phyloP scores from a whole-genome alignment of 2,113 vertebrate species.

The Sprattus sprattus region DNA sequence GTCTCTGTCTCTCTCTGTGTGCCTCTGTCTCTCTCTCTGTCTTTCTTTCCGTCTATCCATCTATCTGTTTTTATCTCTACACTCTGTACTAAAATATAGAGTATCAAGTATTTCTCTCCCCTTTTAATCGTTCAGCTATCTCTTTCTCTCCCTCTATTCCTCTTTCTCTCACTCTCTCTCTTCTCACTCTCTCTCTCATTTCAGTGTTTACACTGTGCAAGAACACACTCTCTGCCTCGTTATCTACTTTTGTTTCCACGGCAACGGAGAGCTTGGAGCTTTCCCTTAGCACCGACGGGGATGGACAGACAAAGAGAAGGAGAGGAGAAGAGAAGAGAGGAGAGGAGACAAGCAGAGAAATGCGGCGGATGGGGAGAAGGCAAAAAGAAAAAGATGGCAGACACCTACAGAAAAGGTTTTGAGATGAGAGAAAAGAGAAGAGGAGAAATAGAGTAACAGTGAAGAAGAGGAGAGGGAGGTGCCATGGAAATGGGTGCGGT shows the following conservation, averaged over 20 bases:
- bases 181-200: background rate
- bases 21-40: background rate
- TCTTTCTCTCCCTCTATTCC: background rate
- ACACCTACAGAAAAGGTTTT: too few relatives aligned
- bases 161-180: constrained; percentile 6
- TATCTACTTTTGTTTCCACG: constrained; percentile 49
- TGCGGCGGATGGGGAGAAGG: background rate
- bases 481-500: background rate
- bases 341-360: background rate
- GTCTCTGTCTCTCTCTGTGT: too few relatives aligned
- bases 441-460: too few relatives aligned
- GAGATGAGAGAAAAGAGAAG: background rate
- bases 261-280: constrained; percentile 35
- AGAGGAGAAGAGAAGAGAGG: constrained; percentile 6
- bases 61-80: background rate
- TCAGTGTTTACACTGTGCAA: constrained; percentile 3
- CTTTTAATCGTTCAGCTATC: background rate
- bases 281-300: constrained; percentile 19
- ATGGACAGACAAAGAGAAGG: constrained; percentile 5
- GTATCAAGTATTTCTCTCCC: background rate
- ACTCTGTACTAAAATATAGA: too few relatives aligned
- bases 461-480: background rate
- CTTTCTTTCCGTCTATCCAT: background rate
- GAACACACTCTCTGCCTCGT: constrained; percentile 28
- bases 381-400: background rate